Base-by-base conservation (phyloP, 2,888 invertebrate genomes). In the Agrilus biguttatus region DNA sequence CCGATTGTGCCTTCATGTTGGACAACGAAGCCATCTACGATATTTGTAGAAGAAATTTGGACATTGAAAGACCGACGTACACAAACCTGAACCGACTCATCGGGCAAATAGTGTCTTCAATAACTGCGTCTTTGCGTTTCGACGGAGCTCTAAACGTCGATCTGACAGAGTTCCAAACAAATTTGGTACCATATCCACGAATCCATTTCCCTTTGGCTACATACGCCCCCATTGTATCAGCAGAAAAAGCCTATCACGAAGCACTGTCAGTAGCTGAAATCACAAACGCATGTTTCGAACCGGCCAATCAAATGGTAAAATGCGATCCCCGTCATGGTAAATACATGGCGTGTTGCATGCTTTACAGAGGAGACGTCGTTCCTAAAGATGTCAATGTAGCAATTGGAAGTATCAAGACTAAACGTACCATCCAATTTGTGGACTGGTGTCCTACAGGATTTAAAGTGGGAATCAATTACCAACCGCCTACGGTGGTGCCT, bases 81-180 rank as follows among this genome's bases (percentile, higher is more conserved):
- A 74, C 73, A 13, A 77, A 78, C 59, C 60, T 79, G 34, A 79
- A 80, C 56, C 64, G 78, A 37, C 63, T 79, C 33, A 74, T 77
- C 47, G 73, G 71, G 14, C 65, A 66, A 51, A 66, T 68, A 14
- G 72, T 75, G 48, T 74, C 61, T 49, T 75, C 72, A 10, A 73
- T 77, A 45, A 76, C 75, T 1, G 74, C 75, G 6, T 74, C 75
- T 23, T 61, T 77, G 33, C 65, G 76, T 32, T 76, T 77, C 55
- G 74, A 72, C 49, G 75, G 75, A 19, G 74, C 74, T 19, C 62
- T 75, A 42, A 76, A 75, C 53, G 74, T 76, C 3, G 75, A 76
- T 57, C 59, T 76, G 43, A 74, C 72, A 19, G 75, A 77, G 54
- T 76, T 76, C 63, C 75, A 76, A 60, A 72, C 71, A 46, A 70